These are phyloP conservation scores for Ochropleura leucogaster DNA, from an alignment of 2,888 invertebrate genomes.

Conservation along the genomic window DNA sequence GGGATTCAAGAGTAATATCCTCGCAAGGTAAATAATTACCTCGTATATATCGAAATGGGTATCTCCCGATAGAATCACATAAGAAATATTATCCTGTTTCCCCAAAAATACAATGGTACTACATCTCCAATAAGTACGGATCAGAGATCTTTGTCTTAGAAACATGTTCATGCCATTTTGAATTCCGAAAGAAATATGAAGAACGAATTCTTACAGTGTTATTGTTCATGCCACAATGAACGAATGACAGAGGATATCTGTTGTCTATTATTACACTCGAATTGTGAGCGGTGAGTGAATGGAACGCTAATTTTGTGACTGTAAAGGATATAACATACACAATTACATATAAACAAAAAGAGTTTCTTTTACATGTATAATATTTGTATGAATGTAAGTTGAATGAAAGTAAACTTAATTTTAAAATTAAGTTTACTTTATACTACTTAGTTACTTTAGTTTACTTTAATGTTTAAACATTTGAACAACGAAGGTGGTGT, in stretches of 20 bases:
- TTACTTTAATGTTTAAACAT: no score
- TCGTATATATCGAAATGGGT: conserved; percentile 34
- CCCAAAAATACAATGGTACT: conserved; percentile 43
- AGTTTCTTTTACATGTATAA: no score
- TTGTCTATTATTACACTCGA: conserved; percentile 31
- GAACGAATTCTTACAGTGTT: conserved; percentile 39
- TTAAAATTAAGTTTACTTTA: no score
- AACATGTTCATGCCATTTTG: conserved; percentile 62
- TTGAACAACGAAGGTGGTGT: no score
- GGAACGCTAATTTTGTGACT: conserved; percentile 34
- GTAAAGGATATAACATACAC: no score
- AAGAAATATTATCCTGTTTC: conserved; percentile 55
- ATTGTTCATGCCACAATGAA: conserved; percentile 52
- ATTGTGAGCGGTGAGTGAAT: conserved; percentile 36
- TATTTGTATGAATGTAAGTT: neutral
- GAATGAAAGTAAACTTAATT: no score
- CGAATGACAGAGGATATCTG: conserved; percentile 33
- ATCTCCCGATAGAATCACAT: conserved; percentile 45
- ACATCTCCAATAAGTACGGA: conserved; percentile 55
- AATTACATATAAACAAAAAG: no score
- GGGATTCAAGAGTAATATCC: conserved; percentile 32
- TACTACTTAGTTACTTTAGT: no score
- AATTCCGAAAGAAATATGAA: conserved; percentile 54
- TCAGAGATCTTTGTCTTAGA: conserved; percentile 63
- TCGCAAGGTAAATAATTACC: conserved; percentile 57